phyloP scores from a whole-genome alignment of 2,888 invertebrate genomes.

The Drosophila rubida region DNA sequence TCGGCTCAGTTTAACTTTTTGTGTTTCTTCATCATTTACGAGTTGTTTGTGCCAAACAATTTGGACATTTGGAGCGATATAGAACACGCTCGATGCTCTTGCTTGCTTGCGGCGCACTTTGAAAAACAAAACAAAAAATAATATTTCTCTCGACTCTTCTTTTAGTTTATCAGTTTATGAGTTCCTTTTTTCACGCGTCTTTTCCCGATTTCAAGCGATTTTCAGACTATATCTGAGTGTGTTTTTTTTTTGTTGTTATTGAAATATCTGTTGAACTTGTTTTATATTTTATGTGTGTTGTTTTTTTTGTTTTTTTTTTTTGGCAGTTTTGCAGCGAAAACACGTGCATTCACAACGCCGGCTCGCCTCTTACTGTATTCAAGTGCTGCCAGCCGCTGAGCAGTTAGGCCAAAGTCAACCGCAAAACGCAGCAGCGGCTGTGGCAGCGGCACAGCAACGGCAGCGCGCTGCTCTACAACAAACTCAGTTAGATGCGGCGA shows the following conservation, averaged over 20 bases:
- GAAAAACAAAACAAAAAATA: slow-evolving; percentile 57
- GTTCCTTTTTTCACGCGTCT: slow-evolving; percentile 24
- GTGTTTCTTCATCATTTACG: slow-evolving; percentile 73
- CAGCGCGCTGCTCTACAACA: slow-evolving; percentile 50
- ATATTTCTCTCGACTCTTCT: slow-evolving; percentile 8
- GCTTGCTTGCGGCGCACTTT: slow-evolving; percentile 32
- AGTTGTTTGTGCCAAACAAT: slow-evolving; percentile 16
- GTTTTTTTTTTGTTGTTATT: slow-evolving; percentile 1
- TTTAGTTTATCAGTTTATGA: slow-evolving; percentile 35
- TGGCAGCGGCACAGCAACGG: slow-evolving; percentile 15
- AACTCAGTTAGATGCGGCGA: slow-evolving; percentile 73
- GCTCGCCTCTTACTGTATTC: slow-evolving; percentile 85
- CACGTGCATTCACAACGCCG: slow-evolving; percentile 85
- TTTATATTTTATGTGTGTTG: neutral
- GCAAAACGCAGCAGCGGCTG: slow-evolving; percentile 27
- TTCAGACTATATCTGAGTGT: slow-evolving; percentile 17
- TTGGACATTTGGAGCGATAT: neutral
- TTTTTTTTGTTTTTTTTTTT: slow-evolving; percentile 5
- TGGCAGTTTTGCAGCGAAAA: slow-evolving; percentile 77
- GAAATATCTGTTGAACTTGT: slow-evolving; percentile 4
- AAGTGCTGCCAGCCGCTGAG: slow-evolving; percentile 82
- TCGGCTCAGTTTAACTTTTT: slow-evolving; percentile 65
- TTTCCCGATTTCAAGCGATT: too few species aligned
- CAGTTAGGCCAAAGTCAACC: slow-evolving; percentile 83
- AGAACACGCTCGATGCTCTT: neutral